Conservation (phyloP, 2,797 vertebrate species). For the Echeneis naucrates region DNA sequence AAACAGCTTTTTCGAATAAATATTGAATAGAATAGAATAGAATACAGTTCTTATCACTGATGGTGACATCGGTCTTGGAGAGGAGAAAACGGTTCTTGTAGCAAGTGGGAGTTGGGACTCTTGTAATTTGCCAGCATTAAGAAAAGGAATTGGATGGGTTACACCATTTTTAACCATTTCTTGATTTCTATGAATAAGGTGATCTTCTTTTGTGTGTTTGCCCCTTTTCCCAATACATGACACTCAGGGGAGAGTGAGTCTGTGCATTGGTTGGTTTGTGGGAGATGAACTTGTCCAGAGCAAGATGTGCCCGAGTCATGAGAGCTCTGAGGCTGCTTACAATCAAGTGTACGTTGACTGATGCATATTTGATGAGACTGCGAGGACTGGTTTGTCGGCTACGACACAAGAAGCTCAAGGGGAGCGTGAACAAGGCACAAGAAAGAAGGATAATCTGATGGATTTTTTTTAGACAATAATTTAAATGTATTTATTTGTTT, state of each 20-base stretch:
- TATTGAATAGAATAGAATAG: too few relatives aligned
- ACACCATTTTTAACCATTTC: too few relatives aligned
- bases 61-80: too few relatives aligned
- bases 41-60: too few relatives aligned
- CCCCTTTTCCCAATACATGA: constrained; percentile 21
- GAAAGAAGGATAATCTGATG: not conserved
- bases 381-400: constrained; percentile 68
- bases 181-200: too few relatives aligned
- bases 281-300: constrained; percentile 66
- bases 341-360: constrained; percentile 71
- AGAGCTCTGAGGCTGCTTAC: constrained; percentile 56
- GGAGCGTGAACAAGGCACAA: constrained; percentile 1
- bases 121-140: too few relatives aligned
- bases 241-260: constrained; percentile 8
- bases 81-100: too few relatives aligned
- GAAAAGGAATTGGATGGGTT: too few relatives aligned
- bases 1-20: too few relatives aligned
- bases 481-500: not conserved
- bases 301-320: constrained; percentile 55
- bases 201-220: constrained; percentile 26
- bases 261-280: constrained; percentile 53
- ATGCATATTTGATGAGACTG: constrained; percentile 79
- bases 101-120: too few relatives aligned
- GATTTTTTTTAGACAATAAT: not conserved
- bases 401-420: constrained; percentile 47